Evolutionary conservation across 2,888 invertebrate genomes (phyloP).

Genomic region (Pandemis cinnamomeana): DNA sequence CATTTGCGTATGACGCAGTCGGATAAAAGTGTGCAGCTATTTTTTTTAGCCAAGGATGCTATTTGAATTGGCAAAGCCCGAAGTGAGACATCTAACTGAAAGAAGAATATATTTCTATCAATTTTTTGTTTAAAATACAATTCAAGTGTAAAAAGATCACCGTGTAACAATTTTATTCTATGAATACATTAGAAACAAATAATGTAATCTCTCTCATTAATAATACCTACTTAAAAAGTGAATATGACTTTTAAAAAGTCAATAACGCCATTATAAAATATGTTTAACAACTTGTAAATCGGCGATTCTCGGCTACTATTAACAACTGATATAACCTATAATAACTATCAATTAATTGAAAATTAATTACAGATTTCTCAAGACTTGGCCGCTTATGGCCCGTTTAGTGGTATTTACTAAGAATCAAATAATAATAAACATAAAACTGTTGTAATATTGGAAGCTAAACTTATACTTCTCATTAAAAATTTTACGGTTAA

Average conservation of each 20-base stretch:
- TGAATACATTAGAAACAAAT: background rate
- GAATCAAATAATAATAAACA: conserved; percentile 57
- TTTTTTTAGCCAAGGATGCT: conserved; percentile 57
- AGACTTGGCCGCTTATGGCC: conserved; percentile 50
- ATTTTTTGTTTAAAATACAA: no score
- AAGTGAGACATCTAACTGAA: background rate
- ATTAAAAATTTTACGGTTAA: conserved; percentile 49
- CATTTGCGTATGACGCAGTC: conserved; percentile 53
- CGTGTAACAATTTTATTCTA: background rate
- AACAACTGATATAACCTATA: conserved; percentile 51
- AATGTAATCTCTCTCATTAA: background rate
- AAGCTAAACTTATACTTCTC: conserved; percentile 47
- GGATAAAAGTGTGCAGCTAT: conserved; percentile 64
- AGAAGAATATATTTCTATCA: no score
- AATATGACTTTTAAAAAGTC: conserved; percentile 47
- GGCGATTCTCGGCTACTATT: conserved; percentile 43
- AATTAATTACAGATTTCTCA: conserved; percentile 53
- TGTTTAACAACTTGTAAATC: conserved; percentile 54
- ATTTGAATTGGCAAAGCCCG: conserved; percentile 9
- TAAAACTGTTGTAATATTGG: conserved; percentile 50
- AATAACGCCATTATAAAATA: conserved; percentile 50
- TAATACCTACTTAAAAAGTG: background rate
- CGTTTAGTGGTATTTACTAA: conserved; percentile 58
- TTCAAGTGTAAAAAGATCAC: background rate
- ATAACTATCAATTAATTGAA: conserved; percentile 54